Evolutionary conservation across 2,113 vertebrate genomes (phyloP).

Genomic region (Cyanoliseus patagonus): DNA sequence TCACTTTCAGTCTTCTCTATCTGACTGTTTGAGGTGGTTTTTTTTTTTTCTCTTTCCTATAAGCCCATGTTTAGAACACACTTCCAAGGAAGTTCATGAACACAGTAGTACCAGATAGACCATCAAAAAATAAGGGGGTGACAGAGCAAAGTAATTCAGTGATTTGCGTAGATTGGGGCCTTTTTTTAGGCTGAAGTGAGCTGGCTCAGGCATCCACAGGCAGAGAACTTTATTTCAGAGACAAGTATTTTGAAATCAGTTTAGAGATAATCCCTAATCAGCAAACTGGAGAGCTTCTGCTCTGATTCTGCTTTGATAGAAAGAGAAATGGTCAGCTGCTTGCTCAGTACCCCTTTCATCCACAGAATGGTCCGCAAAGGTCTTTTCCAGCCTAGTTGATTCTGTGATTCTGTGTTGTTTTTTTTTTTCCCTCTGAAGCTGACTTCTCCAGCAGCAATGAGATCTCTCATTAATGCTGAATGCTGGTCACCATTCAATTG

Average conservation of each 20-base stretch:
- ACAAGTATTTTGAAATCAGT: neutral
- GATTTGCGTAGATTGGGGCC: neutral
- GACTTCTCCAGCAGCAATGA: neutral
- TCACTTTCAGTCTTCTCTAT: neutral
- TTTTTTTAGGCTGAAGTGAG: neutral
- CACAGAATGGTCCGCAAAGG: neutral
- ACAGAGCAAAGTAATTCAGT: neutral
- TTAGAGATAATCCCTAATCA: neutral
- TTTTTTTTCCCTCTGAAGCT: neutral
- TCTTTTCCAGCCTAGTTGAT: neutral
- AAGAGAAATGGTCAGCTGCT: neutral
- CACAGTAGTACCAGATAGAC: neutral
- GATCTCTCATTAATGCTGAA: neutral
- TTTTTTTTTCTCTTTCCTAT: neutral
- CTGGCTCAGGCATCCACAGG: neutral
- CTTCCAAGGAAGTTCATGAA: neutral
- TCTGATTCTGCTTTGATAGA: neutral
- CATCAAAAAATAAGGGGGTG: neutral
- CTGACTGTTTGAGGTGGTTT: neutral
- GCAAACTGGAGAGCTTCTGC: neutral
- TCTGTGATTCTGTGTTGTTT: neutral
- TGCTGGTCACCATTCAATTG: neutral
- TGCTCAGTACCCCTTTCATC: neutral
- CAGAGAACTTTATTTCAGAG: neutral
- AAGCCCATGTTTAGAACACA: neutral